phyloP scores from a whole-genome alignment of 2,113 vertebrate genomes.

The Rhabdomys dilectus region DNA sequence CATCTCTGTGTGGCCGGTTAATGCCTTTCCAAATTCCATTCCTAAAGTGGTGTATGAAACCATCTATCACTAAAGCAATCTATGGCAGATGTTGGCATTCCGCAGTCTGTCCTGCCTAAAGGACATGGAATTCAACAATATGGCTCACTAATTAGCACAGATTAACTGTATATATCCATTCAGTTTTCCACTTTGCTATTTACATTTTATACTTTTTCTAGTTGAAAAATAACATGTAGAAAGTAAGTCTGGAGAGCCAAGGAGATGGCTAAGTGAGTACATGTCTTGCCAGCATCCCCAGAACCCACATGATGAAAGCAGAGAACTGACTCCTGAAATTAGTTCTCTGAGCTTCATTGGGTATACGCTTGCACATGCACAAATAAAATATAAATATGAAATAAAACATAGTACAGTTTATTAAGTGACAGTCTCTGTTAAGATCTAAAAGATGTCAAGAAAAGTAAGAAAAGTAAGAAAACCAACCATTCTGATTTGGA shows the following conservation, averaged over 20 bases:
- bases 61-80: constrained; percentile 90
- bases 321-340: background rate
- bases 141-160: constrained; percentile 87
- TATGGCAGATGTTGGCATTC: constrained; percentile 95
- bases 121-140: constrained; percentile 50
- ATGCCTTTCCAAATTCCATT: constrained; percentile 86
- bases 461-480: no score
- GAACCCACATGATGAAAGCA: background rate
- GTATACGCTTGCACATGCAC: no score
- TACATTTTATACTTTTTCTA: constrained; percentile 72
- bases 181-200: constrained; percentile 72
- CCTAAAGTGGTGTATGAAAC: constrained; percentile 92
- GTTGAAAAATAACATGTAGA: constrained; percentile 71
- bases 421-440: background rate
- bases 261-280: background rate
- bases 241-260: constrained; percentile 42
- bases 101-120: constrained; percentile 95
- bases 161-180: constrained; percentile 69
- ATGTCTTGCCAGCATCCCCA: background rate
- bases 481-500: background rate
- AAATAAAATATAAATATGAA: background rate
- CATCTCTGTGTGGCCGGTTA: no score
- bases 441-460: constrained; percentile 68
- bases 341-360: background rate
- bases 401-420: background rate